Evolutionary conservation across 2,113 vertebrate species (phyloP).

Genomic region (Numenius arquata): DNA sequence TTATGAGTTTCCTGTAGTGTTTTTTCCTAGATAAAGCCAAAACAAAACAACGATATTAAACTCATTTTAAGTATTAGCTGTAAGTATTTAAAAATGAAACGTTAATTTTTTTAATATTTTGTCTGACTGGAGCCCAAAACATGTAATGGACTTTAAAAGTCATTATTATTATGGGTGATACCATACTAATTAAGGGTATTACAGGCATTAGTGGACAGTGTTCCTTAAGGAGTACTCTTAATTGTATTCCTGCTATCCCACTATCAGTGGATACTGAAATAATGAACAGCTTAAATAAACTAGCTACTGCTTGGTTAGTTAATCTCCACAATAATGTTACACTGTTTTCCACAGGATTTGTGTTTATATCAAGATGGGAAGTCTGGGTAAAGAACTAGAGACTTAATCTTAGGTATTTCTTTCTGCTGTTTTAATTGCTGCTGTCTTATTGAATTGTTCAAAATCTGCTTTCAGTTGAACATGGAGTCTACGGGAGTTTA

Average conservation of each 20-base stretch:
- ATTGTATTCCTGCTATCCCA: background rate
- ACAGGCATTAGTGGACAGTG: background rate
- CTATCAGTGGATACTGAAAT: background rate
- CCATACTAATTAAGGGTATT: background rate
- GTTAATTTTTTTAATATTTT: background rate
- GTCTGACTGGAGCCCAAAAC: background rate
- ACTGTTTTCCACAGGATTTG: background rate
- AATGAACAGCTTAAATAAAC: conserved; percentile 3
- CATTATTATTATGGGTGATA: background rate
- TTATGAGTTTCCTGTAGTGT: background rate
- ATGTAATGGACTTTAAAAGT: background rate
- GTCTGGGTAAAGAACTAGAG: background rate
- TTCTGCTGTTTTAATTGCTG: background rate
- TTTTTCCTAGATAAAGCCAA: background rate
- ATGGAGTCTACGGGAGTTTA: background rate
- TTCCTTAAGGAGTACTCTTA: background rate
- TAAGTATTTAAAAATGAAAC: background rate
- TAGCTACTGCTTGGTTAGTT: background rate
- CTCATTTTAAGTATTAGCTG: background rate
- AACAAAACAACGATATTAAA: background rate
- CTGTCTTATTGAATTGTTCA: background rate
- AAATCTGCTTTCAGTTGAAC: background rate
- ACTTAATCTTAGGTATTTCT: background rate
- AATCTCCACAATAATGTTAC: background rate
- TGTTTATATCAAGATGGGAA: background rate